Percentiles rank a stretch among this genome's conserved stretches.
Conservation (phyloP, 2,113 vertebrate species). For the Gymnorhina tibicen region DNA sequence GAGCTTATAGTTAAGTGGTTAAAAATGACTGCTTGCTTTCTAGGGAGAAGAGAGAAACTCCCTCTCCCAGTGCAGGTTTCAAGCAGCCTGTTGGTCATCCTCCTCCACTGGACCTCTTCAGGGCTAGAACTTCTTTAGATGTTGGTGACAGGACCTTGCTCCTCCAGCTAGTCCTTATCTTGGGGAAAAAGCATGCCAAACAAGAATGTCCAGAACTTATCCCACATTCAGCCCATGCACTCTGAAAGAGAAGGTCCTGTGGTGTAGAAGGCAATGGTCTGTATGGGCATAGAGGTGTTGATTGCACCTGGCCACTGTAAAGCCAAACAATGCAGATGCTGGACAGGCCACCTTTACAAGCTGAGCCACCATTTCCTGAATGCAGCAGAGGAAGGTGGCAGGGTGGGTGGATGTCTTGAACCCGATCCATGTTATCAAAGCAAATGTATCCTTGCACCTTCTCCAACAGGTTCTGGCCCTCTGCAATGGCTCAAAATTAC, state of each 20-base stretch:
- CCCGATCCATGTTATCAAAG: not conserved
- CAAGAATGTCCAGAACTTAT: not conserved
- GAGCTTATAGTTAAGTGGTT: not conserved
- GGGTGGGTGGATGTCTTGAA: not conserved
- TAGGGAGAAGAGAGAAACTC: not conserved
- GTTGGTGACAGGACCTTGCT: accelerated
- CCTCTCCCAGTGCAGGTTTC: not conserved
- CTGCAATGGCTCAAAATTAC: not conserved
- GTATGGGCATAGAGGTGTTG: not conserved
- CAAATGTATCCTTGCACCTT: not conserved
- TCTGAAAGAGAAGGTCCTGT: not conserved
- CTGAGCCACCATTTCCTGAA: not conserved
- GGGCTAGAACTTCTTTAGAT: not conserved
- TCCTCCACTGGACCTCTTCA: not conserved
- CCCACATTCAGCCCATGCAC: not conserved
- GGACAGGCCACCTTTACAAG: not conserved
- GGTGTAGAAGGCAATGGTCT: not conserved
- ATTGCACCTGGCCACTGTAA: not conserved
- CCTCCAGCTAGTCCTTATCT: not conserved
- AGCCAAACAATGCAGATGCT: not conserved
- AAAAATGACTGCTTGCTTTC: not conserved
- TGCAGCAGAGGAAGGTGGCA: not conserved
- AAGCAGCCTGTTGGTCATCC: not conserved
- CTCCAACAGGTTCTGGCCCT: not conserved
- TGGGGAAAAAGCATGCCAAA: not conserved